Percentiles rank a stretch among this genome's conserved stretches.
These are phyloP conservation scores for Eunapius fragilis DNA, from an alignment of 37 sponge, comb jelly and placozoan genomes.

Conservation along the genomic window DNA sequence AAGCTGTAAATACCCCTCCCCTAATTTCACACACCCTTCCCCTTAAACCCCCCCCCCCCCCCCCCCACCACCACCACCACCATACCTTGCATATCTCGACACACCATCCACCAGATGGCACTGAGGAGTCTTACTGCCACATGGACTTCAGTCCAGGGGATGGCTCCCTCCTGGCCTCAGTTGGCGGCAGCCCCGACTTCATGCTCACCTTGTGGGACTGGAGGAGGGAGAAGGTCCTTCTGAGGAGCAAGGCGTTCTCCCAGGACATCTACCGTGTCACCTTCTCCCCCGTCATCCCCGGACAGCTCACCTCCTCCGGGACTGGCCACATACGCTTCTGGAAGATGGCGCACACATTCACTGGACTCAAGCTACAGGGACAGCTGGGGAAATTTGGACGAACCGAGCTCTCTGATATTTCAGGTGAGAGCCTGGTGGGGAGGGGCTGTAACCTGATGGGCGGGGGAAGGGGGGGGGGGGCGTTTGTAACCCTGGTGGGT, in stretches of 20 bases:
- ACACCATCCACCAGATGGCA: constrained; percentile 23
- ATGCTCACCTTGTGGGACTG: constrained; percentile 99
- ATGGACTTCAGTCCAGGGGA: constrained; percentile 73
- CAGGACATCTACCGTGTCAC: constrained; percentile 95
- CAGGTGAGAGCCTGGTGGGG: constrained; percentile 22
- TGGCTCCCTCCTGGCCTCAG: constrained; percentile 89
- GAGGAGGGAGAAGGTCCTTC: constrained; percentile 88
- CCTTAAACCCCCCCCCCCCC: no score
- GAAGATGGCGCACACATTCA: constrained; percentile 99
- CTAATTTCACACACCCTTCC: no score
- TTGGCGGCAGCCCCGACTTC: constrained; percentile 94
- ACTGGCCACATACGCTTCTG: constrained; percentile 98
- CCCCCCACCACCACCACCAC: background rate
- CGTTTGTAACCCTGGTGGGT: background rate
- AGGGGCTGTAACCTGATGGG: background rate
- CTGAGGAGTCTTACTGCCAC: constrained; percentile 72
- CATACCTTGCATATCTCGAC: constrained; percentile 37
- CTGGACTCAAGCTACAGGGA: constrained; percentile 98
- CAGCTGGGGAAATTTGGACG: constrained; percentile 97
- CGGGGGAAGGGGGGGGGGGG: background rate
- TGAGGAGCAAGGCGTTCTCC: constrained; percentile 96
- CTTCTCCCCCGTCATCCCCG: constrained; percentile 94
- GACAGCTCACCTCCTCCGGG: constrained; percentile 96
- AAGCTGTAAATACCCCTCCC: no score
- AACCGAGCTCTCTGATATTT: constrained; percentile 92